Base-by-base conservation (phyloP, 2,888 invertebrate genomes). In the Neelides folsomi region DNA sequence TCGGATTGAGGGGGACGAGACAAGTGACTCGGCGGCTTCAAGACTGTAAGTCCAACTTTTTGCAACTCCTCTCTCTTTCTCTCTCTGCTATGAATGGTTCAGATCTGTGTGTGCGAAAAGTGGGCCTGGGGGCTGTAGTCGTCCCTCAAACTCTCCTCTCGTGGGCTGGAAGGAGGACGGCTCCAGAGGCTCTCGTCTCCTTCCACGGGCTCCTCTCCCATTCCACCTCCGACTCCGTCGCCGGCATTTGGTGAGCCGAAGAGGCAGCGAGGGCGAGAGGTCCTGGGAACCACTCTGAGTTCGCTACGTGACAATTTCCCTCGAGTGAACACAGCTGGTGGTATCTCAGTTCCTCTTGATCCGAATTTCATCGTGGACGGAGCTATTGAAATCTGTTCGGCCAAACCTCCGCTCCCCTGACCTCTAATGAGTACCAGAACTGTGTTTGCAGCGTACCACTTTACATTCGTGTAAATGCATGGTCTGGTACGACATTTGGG, bases 281-380 rank as follows among this genome's bases (percentile, higher is more conserved):
- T 77, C 77, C 83, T 82, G 90, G 90, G 89, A 86, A 83, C 89
- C 90, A 87, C 88, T 83, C 88, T 89, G 90, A 83, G 90, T 86
- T 90, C 85, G 80, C 90, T 86, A 80, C 81, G 79, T 75, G 59
- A 73, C 72, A 59, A 71, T 72, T 72, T 73, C 74, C 76, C 68
- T 69, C 70, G 78, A 85, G 88, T 89, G 89, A 90, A 90, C 89
- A 89, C 89, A 90, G 89, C 89, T 89, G 89, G 89, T 89, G 89
- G 89, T 90, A 89, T 89, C 89, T 88, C 89, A 89, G 87, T 87
- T 71, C 70, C 73, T 72, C 70, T 68, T 64, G 69, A 67, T 73
- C 61, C 59, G 52, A 45, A 49, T 44, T 51, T 59, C 55, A 42
- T 54, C 45, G 45, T 35, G 34, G 16, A 36, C 34, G 45, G 10